phyloP scores from a whole-genome alignment of 2,888 invertebrate species.

The Orthonychiurus folsomi region DNA sequence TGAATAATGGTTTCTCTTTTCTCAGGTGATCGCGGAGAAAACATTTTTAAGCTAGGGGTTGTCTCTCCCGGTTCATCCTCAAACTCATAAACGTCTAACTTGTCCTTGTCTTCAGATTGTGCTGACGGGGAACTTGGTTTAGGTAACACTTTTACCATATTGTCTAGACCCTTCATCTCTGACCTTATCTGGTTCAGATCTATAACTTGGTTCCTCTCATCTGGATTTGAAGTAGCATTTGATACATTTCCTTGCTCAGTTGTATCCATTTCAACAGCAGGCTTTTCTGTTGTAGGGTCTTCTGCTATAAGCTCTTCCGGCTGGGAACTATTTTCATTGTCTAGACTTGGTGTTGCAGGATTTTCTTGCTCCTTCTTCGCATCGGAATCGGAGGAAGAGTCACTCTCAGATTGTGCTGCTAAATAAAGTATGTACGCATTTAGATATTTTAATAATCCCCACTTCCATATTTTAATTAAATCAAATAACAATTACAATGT shows the following conservation, averaged over 20 bases:
- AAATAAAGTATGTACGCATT: no score
- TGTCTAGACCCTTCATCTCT: constrained; percentile 69
- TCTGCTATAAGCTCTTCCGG: no score
- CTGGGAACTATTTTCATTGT: no score
- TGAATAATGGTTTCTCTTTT: constrained; percentile 28
- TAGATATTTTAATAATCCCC: no score
- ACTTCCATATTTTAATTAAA: no score
- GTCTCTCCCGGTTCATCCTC: constrained; percentile 34
- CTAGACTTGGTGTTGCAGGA: no score
- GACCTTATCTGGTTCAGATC: constrained; percentile 76
- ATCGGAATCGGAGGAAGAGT: background rate
- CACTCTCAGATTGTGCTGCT: background rate
- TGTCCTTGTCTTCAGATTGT: constrained; percentile 25
- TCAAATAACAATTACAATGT: background rate
- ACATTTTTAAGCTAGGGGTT: constrained; percentile 37
- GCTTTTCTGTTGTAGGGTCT: background rate
- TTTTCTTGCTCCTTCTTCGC: no score
- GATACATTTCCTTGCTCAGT: no score
- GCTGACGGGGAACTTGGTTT: no score
- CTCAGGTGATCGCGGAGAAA: constrained; percentile 33
- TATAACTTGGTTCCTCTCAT: constrained; percentile 60
- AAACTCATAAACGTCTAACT: constrained; percentile 36
- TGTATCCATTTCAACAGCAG: background rate
- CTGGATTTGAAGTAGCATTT: no score
- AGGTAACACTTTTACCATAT: constrained; percentile 48